phyloP scores from a whole-genome alignment of 2,797 vertebrate genomes.

The Synaphobranchus kaupii region DNA sequence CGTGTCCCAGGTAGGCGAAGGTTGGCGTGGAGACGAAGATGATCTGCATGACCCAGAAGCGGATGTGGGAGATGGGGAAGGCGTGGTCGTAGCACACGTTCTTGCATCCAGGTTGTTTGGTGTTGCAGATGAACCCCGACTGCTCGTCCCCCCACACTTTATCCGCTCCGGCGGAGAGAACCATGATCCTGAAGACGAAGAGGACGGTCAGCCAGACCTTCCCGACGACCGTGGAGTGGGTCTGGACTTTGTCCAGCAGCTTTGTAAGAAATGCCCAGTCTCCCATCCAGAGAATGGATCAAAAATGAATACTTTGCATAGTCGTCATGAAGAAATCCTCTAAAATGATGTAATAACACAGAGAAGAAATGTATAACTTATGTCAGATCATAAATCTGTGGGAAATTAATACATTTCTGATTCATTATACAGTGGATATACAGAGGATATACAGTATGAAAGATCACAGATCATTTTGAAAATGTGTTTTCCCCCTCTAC shows the following conservation, averaged over 20 bases:
- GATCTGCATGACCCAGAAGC: slow-evolving; percentile 91
- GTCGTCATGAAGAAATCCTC: slow-evolving; percentile 94
- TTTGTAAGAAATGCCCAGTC: slow-evolving; percentile 87
- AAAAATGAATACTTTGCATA: slow-evolving; percentile 92
- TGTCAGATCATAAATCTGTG: neutral
- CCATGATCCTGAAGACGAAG: slow-evolving; percentile 90
- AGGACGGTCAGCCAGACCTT: slow-evolving; percentile 93
- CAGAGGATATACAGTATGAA: neutral
- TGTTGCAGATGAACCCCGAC: slow-evolving; percentile 82
- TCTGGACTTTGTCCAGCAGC: slow-evolving; percentile 86
- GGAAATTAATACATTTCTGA: neutral
- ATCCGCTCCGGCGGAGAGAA: slow-evolving; percentile 82
- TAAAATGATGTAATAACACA: slow-evolving; percentile 92
- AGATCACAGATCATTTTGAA: neutral
- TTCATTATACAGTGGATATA: no score
- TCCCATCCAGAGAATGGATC: slow-evolving; percentile 79
- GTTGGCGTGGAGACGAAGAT: slow-evolving; percentile 75
- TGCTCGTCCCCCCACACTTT: slow-evolving; percentile 87
- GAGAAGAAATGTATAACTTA: slow-evolving; percentile 85
- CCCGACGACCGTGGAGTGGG: slow-evolving; percentile 85
- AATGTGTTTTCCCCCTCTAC: neutral
- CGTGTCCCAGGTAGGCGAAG: slow-evolving; percentile 67
- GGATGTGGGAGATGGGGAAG: slow-evolving; percentile 89
- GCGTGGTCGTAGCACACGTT: slow-evolving; percentile 85
- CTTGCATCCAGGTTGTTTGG: slow-evolving; percentile 79